A percentile compares a stretch with the other conserved stretches of the same genome.
Evolutionary conservation across 2,888 invertebrate species (phyloP).

Genomic region (Phasia obesa): DNA sequence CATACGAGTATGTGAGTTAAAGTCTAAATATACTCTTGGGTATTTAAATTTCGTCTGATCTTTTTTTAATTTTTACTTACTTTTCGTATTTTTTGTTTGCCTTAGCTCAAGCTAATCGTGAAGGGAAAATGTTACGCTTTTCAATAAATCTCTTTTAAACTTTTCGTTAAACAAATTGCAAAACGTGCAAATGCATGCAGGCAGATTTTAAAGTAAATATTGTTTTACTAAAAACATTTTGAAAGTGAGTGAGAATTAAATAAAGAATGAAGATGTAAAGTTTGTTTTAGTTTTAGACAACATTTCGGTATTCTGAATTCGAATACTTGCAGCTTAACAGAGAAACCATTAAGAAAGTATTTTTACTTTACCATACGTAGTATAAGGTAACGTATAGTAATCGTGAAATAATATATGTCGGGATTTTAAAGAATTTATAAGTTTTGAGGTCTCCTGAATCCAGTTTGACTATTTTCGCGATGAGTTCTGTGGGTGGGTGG

Average conservation of each 20-base stretch:
- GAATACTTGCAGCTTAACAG: too few species aligned
- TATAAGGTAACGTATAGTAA: too few species aligned
- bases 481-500: too few species aligned
- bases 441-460: too few species aligned
- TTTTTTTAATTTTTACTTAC: conserved; percentile 34
- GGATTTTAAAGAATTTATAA: too few species aligned
- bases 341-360: too few species aligned
- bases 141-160: neutral
- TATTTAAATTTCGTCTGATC: conserved; percentile 35
- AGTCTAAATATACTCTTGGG: conserved; percentile 42
- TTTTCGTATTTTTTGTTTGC: too few species aligned
- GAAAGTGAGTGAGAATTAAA: neutral
- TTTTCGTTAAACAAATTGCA: neutral
- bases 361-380: too few species aligned
- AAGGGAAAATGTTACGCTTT: conserved; percentile 51
- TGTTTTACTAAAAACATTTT: conserved; percentile 10
- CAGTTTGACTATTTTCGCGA: too few species aligned
- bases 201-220: conserved; percentile 30
- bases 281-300: neutral
- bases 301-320: too few species aligned
- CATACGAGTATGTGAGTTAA: conserved; percentile 7
- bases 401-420: too few species aligned
- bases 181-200: conserved; percentile 25
- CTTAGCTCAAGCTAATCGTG: conserved; percentile 49
- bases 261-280: neutral